Base-by-base conservation (phyloP, 2,113 vertebrate species). In the Oceanodroma tethys region DNA sequence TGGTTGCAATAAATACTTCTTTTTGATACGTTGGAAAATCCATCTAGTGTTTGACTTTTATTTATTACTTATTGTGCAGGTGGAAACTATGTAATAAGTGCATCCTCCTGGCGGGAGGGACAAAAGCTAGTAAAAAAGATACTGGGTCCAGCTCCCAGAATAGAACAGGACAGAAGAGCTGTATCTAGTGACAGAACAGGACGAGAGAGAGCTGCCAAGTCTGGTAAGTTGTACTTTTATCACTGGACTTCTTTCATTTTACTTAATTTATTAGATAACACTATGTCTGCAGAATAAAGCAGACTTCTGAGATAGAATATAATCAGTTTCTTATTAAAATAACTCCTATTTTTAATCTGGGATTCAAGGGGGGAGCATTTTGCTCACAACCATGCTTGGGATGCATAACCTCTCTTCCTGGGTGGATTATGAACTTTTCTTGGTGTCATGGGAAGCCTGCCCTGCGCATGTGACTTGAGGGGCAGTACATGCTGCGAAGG, bases 71-170 rank as follows among this genome's bases (percentile, higher is more conserved):
- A 5, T 43, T 85, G 34, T 95, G 68, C 93, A 98, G 97, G 97
- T 96, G 84, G 86, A 86, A 98, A 78, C 83, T 97, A 95, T 98
- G 91, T 97, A 65, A 99, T 99, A 96, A 99, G 97, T 90, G 98
- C 99, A 75, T 98, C 99, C 10, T 99, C 99, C 29, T 99, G 99
- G 99, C 96, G 99, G 63, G 99, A 99, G 67, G 99, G 99, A 89
- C 99, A 99, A 91, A 99, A 99, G 91, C 94, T 99, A 83, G 99
- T 98, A 59, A 99, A 99, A 83, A 99, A 99, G 98, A 98, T 99
- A 29, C 97, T 99, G 50, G 99, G 99, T 88, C 98, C 99, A 83
- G 96, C 95, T 67, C 98, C 98, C 71, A 98, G 97, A 95, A 52
- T 95, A 90, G 95, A 98, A 21, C 97, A 95, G 62, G 98, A 98